phyloP scores from a whole-genome alignment of 1,140 invertebrate genomes.

The Physella acuta region DNA sequence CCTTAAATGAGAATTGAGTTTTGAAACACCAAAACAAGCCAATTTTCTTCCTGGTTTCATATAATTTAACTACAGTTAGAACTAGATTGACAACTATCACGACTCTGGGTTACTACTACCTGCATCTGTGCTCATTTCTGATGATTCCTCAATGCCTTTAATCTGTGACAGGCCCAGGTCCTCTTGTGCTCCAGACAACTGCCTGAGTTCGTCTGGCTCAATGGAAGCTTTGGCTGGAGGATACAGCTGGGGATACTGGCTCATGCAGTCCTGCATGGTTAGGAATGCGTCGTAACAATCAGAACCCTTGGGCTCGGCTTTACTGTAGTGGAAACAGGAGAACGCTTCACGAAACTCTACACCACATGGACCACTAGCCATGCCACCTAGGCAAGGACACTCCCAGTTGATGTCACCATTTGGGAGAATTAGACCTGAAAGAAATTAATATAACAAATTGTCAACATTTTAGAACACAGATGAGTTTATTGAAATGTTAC shows the following conservation, averaged over 20 bases:
- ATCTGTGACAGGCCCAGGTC: too few relatives aligned
- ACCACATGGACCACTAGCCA: constrained; percentile 93
- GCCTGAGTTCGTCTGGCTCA: constrained; percentile 11
- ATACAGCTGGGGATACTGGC: constrained; percentile 84
- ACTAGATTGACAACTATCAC: too few relatives aligned
- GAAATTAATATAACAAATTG: too few relatives aligned
- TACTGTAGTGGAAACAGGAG: constrained; percentile 89
- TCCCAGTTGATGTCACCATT: constrained; percentile 95
- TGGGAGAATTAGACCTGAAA: constrained; percentile 78
- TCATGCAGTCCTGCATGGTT: constrained; percentile 91
- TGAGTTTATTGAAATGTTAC: too few relatives aligned
- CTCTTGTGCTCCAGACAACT: neutral
- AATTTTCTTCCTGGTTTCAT: too few relatives aligned
- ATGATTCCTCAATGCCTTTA: too few relatives aligned
- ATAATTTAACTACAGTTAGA: too few relatives aligned
- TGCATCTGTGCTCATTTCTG: too few relatives aligned
- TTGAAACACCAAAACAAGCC: too few relatives aligned
- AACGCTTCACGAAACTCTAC: constrained; percentile 90
- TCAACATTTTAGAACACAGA: too few relatives aligned
- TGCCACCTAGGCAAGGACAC: constrained; percentile 93
- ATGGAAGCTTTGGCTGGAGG: constrained; percentile 62
- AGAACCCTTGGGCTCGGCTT: constrained; percentile 73
- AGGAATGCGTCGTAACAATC: constrained; percentile 90
- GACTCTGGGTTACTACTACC: too few relatives aligned
- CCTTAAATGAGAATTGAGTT: too few relatives aligned